Conservation (phyloP, 2,797 vertebrate genomes). For the Agapornis canus region DNA sequence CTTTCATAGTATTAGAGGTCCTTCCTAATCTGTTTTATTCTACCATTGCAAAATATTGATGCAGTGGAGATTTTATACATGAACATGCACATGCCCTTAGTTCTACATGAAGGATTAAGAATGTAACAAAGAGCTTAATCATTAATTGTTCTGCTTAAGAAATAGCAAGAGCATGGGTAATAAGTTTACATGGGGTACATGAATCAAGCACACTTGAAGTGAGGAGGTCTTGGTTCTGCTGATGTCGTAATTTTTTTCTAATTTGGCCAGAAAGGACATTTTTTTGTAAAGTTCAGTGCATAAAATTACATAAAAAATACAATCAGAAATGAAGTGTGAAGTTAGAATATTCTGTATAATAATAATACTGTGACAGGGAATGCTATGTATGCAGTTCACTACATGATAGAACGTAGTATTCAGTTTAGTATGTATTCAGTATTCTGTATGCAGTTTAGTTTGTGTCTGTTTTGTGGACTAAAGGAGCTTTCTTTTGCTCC, state of each 20-base stretch:
- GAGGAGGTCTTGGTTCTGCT: not conserved
- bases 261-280: not conserved
- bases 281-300: not conserved
- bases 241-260: not conserved
- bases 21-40: not conserved
- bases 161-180: not conserved
- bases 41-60: not conserved
- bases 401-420: not conserved
- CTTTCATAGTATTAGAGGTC: not conserved
- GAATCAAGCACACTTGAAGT: not conserved
- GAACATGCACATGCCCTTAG: not conserved
- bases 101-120: not conserved
- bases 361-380: not conserved
- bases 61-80: not conserved
- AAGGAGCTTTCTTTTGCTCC: not conserved
- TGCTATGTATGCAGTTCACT: not conserved
- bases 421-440: not conserved
- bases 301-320: not conserved
- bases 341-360: not conserved
- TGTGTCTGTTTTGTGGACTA: not conserved
- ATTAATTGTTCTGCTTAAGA: conserved; percentile 6
- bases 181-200: not conserved
- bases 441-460: not conserved
- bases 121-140: not conserved
- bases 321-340: not conserved